Conservation (phyloP, 2,113 vertebrate species). For the Heptranchias perlo region DNA sequence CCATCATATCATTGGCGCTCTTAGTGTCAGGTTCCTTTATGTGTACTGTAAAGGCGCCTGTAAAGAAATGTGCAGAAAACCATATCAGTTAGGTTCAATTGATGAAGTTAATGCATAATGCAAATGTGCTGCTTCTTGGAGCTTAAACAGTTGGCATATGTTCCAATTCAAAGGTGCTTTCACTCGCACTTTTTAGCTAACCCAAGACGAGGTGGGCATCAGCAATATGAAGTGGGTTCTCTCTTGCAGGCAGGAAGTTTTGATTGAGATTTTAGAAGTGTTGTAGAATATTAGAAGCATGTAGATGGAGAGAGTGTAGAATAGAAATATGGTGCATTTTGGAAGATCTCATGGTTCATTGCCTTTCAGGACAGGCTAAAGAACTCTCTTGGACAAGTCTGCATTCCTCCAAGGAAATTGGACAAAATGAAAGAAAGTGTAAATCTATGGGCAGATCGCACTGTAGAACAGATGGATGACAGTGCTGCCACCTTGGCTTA, state of each 20-base stretch:
- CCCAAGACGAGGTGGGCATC: fast-evolving
- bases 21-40: neutral
- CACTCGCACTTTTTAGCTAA: neutral
- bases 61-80: neutral
- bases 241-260: neutral
- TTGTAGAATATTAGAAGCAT: neutral
- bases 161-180: neutral
- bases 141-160: neutral
- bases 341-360: neutral
- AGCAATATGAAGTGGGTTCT: neutral
- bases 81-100: neutral
- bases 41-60: neutral
- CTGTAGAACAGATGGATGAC: neutral
- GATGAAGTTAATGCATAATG: neutral
- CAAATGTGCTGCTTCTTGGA: neutral
- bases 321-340: neutral
- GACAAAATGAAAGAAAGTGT: neutral
- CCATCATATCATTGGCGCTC: neutral
- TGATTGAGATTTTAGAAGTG: neutral
- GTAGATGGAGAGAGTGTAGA: neutral
- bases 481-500: neutral
- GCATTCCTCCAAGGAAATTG: neutral
- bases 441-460: neutral
- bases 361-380: neutral
- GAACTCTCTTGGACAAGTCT: neutral